Conservation (phyloP, 2,888 invertebrate genomes). For the Margaritifera margaritifera region DNA sequence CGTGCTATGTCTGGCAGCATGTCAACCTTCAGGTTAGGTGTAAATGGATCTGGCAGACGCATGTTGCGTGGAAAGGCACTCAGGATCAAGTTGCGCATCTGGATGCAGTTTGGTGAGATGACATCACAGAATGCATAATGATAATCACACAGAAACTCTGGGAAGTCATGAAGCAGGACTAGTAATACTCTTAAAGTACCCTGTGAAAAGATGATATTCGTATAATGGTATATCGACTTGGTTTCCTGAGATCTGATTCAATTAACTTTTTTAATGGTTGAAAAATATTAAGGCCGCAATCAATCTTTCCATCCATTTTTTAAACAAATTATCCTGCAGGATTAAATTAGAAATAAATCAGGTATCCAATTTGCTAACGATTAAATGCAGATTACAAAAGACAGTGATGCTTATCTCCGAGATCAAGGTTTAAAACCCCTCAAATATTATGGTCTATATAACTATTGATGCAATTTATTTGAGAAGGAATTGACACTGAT, state of each 20-base stretch:
- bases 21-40: conserved; percentile 88
- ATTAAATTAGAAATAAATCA: too few species aligned
- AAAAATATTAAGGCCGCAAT: neutral
- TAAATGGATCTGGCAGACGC: conserved; percentile 98
- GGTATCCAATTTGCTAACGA: too few species aligned
- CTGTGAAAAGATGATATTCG: conserved; percentile 53
- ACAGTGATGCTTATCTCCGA: too few species aligned
- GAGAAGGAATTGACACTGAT: too few species aligned
- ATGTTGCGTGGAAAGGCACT: conserved; percentile 98
- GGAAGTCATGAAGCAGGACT: conserved; percentile 97
- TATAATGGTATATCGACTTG: neutral
- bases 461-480: too few species aligned
- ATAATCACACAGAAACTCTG: conserved; percentile 99
- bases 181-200: conserved; percentile 91
- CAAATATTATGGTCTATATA: too few species aligned
- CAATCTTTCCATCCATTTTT: neutral
- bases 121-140: conserved; percentile 99
- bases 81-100: conserved; percentile 96
- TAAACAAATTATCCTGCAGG: too few species aligned
- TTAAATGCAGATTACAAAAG: too few species aligned
- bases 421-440: too few species aligned
- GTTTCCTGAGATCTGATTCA: neutral
- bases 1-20: conserved; percentile 61
- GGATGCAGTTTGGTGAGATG: conserved; percentile 99
- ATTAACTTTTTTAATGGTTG: neutral